Base-by-base conservation (phyloP, 2,888 invertebrate genomes). In the Perithous albicinctus region DNA sequence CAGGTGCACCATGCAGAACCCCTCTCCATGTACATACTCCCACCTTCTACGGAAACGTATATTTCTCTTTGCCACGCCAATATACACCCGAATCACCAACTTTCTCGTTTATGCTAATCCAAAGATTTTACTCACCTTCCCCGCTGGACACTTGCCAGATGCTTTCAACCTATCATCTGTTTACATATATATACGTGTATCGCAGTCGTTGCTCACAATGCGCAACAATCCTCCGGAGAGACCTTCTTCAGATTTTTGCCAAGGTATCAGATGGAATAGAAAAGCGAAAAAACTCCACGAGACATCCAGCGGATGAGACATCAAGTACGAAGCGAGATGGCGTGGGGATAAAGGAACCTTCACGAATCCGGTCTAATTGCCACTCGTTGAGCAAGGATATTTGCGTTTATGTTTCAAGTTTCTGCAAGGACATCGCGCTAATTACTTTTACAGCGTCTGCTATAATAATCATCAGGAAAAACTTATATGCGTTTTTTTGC, bases 111-210 rank as follows among this genome's bases (percentile, higher is more conserved):
- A 85, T 88, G 86, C 84, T 87, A 85, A 86, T 87, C 85, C 85
- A 83, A 81, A 82, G 84, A 85, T 86, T 86, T 69, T 76, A 87
- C 84, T 89, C 77, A 87, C 90, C 90, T 91, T 88, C 88, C n/a
- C 32, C 84, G 85, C 85, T 87, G 86, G 79, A 87, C 84, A 76
- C 35, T 56, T 84, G 82, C 74, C 75, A 75, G 64, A 83, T 54
- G 64, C 32, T 61, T 54, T 54, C 46, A 48, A 23, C 41, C 51
- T 67, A 66, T 48, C 59, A 38, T 72, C 29, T 61, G 43, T 59
- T 29, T 38, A 26, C 29, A 15, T 43, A 26, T 18, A 15, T 43
- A 26, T 18, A 56, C 51, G 35, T 41, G 51, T 43, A 15, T 15
- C 12, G 18, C 69, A 29, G 29, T 56, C 41, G 26, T 29, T 26